Percentiles rank a stretch among this genome's conserved stretches.
Conservation (phyloP, 2,888 invertebrate species). For the Cyclophora punctaria region DNA sequence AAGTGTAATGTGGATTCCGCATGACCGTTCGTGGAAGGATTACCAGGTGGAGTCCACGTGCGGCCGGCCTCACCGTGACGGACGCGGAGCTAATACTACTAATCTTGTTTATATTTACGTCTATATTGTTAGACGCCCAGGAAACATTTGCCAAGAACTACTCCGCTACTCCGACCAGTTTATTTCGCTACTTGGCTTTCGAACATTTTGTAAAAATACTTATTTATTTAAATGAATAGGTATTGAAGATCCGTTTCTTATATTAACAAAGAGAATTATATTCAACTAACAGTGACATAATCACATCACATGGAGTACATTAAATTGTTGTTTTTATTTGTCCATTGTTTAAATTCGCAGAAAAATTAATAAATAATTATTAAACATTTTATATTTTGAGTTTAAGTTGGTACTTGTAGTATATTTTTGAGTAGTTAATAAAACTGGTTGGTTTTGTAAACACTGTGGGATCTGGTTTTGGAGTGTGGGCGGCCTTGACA, state of each 20-base stretch:
- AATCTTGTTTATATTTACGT: slow-evolving; percentile 35
- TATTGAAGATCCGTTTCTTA: too few relatives aligned
- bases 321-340: too few relatives aligned
- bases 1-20: slow-evolving; percentile 16
- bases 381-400: too few relatives aligned
- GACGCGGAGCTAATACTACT: slow-evolving; percentile 24
- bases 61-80: slow-evolving; percentile 21
- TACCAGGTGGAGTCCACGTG: slow-evolving; percentile 10
- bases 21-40: slow-evolving; percentile 20
- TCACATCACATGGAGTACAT: too few relatives aligned
- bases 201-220: too few relatives aligned
- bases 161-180: slow-evolving; percentile 14
- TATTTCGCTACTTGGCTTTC: slow-evolving; percentile 15
- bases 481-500: slow-evolving; percentile 63
- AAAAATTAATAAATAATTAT: too few relatives aligned
- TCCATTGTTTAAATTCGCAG: too few relatives aligned
- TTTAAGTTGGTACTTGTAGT: too few relatives aligned
- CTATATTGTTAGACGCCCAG: slow-evolving; percentile 27
- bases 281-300: too few relatives aligned
- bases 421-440: neutral
- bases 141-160: slow-evolving; percentile 35
- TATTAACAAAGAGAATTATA: too few relatives aligned
- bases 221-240: too few relatives aligned
- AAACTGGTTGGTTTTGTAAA: slow-evolving; percentile 44
- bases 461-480: slow-evolving; percentile 45